Evolutionary conservation across 2,113 vertebrate genomes (phyloP).

Genomic region (Paracanthobrama guichenoti): DNA sequence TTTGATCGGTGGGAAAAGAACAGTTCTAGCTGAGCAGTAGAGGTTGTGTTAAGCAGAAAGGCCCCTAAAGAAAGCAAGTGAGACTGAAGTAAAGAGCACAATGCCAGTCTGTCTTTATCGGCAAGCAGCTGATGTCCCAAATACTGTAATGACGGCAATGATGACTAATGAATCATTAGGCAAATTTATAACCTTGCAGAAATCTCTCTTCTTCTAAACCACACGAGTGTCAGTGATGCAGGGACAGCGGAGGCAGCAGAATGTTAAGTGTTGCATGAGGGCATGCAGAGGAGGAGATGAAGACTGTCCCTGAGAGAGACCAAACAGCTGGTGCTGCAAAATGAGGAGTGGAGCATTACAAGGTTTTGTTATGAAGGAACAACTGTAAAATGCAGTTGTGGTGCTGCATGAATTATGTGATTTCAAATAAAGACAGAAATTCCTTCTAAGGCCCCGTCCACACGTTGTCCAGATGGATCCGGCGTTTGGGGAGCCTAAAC

Average conservation of each 20-base stretch:
- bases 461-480: too few relatives aligned
- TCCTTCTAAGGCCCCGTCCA: too few relatives aligned
- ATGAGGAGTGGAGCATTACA: background rate
- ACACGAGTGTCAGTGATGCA: slow-evolving; percentile 17
- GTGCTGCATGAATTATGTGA: background rate
- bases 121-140: slow-evolving; percentile 32
- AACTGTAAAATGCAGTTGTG: background rate
- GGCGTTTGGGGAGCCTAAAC: too few relatives aligned
- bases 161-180: slow-evolving; percentile 56
- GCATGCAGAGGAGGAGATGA: slow-evolving; percentile 33
- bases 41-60: slow-evolving; percentile 3
- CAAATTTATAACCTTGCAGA: slow-evolving; percentile 42
- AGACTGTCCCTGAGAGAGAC: slow-evolving; percentile 33
- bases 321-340: slow-evolving; percentile 20
- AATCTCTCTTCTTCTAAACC: slow-evolving; percentile 4
- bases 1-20: slow-evolving; percentile 18
- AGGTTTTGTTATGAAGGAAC: background rate
- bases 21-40: background rate
- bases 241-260: slow-evolving; percentile 40
- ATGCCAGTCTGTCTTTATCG: slow-evolving; percentile 31
- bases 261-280: slow-evolving; percentile 45
- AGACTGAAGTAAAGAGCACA: background rate
- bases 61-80: background rate
- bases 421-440: background rate
- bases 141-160: slow-evolving; percentile 46